Evolutionary conservation across 2,113 vertebrate species (phyloP).

Genomic region (Ploceus nigricollis): DNA sequence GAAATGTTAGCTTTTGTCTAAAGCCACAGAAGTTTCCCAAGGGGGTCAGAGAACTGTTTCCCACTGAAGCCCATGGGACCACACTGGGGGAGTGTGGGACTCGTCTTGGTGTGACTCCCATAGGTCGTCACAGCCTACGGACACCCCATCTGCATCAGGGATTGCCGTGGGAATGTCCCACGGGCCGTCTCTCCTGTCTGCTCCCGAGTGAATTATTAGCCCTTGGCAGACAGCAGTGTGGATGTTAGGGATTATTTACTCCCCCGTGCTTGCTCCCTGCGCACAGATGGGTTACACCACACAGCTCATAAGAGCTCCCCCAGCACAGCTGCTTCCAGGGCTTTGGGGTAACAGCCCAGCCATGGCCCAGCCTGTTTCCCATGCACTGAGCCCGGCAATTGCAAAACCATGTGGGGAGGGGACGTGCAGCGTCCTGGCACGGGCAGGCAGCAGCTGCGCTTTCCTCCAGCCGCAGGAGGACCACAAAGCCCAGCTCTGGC

Average conservation of each 20-base stretch:
- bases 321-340: not conserved
- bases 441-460: constrained; percentile 39
- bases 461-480: not conserved
- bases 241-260: not conserved
- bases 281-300: not conserved
- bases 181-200: accelerated
- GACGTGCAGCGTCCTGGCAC: not conserved
- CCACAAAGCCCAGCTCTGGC: accelerated
- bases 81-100: not conserved
- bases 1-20: not conserved
- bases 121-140: not conserved
- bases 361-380: not conserved
- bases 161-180: not conserved
- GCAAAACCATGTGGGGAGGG: constrained; percentile 31
- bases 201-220: not conserved
- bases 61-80: not conserved
- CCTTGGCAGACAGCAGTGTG: not conserved
- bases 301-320: not conserved
- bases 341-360: not conserved
- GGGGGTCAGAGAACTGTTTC: not conserved
- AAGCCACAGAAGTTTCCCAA: not conserved
- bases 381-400: not conserved
- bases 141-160: not conserved
- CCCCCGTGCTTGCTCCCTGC: not conserved
- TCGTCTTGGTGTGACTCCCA: not conserved